Base-by-base conservation (phyloP, 2,888 invertebrate genomes). In the Pegoplata infirma region DNA sequence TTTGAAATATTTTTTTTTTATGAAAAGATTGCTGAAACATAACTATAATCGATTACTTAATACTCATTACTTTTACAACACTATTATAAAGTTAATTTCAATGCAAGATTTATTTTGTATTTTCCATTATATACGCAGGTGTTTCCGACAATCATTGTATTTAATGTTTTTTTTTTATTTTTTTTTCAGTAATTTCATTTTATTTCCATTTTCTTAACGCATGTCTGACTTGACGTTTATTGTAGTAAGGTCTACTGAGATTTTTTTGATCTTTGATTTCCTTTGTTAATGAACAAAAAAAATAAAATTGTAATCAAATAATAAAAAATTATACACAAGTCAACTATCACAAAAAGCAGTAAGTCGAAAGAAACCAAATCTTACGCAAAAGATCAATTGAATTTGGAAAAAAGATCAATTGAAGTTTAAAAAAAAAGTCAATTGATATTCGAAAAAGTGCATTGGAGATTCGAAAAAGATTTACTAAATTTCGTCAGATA, bases 51-150 rank as follows among this genome's bases (percentile, higher is more conserved):
- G 36, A 40, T 40, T 40, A 40, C n/a, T 40, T 5, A 40, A n/a
- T n/a, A 40, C n/a, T 40, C 12, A 3, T n/a, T n/a, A n/a, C 1
- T n/a, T 5, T 40, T 40, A 40, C 36, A 40, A n/a, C 36, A 40
- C 12, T n/a, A n/a, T 5, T 32, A 12, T n/a, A 40, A 3, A n/a
- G 36, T 40, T 12, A n/a, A 12, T 40, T 40, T 40, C 36, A 12
- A 40, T 40, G n/a, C 12, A n/a, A 40, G 12, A 40, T 40, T 40
- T n/a, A 40, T 40, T 32, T 36, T 12, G 12, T 56, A 17, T n/a
- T 36, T 16, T 12, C 36, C 56, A 56, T 56, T 56, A 19, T 32
- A 19, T 17, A 56, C n/a, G 19, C 56, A 56, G 56, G 56, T 56
- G 36, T 56, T 56, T 19, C 56, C 19, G 6, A 5, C 32, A 36